These are phyloP conservation scores for Crocodylus rhombifer DNA, from an alignment of 2,797 vertebrate genomes.

Conservation along the genomic window DNA sequence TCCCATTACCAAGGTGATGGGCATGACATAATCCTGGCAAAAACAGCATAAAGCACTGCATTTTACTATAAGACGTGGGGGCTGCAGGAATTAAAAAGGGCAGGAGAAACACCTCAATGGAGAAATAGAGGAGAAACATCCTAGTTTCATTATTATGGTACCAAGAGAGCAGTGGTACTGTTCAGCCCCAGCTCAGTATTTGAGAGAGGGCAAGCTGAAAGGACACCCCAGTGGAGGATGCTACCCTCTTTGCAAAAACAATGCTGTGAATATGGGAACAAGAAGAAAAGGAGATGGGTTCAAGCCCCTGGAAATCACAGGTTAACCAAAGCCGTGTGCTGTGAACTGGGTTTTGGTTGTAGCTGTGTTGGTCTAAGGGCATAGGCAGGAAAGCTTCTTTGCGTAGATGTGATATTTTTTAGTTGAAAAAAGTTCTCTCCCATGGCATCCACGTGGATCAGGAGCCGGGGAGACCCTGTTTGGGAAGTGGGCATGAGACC, in stretches of 20 bases:
- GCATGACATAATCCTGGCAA: background rate
- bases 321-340: background rate
- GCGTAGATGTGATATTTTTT: no score
- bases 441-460: background rate
- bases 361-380: no score
- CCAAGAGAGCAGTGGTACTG: background rate
- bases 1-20: background rate
- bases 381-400: no score
- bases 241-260: background rate
- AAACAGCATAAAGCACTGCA: background rate
- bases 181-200: background rate
- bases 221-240: accelerated
- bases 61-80: background rate
- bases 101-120: background rate
- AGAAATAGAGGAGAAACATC: background rate
- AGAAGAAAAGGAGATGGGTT: background rate
- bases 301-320: background rate
- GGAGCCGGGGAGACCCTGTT: accelerated
- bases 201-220: background rate
- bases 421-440: background rate
- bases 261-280: background rate
- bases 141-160: background rate
- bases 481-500: background rate
- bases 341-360: background rate
- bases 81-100: background rate